Conservation (phyloP, 2,888 invertebrate genomes). For the Craniophora ligustri region DNA sequence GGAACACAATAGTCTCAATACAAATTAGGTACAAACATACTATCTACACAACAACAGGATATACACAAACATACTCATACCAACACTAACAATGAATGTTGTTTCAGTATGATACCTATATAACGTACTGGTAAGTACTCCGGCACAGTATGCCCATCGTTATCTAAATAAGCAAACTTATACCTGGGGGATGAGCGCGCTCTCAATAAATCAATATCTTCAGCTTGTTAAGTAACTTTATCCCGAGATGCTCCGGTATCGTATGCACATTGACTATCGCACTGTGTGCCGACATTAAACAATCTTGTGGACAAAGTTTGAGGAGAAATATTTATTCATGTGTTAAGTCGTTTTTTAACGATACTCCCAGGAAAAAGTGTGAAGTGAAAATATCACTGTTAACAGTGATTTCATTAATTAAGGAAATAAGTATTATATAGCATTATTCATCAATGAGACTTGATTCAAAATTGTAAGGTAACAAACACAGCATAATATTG, state of each 20-base stretch:
- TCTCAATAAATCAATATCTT: conserved; percentile 81
- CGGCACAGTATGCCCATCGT: conserved; percentile 23
- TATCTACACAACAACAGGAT: background rate
- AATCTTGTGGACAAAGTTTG: conserved; percentile 22
- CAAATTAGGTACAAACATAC: conserved; percentile 5
- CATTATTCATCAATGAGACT: no score
- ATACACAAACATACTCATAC: conserved; percentile 1
- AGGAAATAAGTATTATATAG: no score
- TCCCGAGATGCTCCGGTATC: conserved; percentile 73
- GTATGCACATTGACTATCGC: conserved; percentile 72
- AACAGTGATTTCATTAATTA: no score
- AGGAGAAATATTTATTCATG: background rate
- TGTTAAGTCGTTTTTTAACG: no score
- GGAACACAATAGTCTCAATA: background rate
- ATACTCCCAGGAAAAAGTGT: no score
- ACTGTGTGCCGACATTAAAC: conserved; percentile 49
- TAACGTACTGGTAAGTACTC: background rate
- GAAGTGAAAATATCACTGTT: no score
- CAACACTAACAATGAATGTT: conserved; percentile 28
- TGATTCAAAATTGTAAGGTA: no score
- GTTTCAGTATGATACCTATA: conserved; percentile 1
- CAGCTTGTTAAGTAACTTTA: conserved; percentile 80
- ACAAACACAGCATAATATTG: no score
- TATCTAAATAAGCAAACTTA: conserved; percentile 58
- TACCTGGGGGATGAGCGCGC: conserved; percentile 74